Evolutionary conservation across 2,888 invertebrate species (phyloP), one percentile per base, ranked within the genome.

Genomic region (Prosapia bicincta): DNA sequence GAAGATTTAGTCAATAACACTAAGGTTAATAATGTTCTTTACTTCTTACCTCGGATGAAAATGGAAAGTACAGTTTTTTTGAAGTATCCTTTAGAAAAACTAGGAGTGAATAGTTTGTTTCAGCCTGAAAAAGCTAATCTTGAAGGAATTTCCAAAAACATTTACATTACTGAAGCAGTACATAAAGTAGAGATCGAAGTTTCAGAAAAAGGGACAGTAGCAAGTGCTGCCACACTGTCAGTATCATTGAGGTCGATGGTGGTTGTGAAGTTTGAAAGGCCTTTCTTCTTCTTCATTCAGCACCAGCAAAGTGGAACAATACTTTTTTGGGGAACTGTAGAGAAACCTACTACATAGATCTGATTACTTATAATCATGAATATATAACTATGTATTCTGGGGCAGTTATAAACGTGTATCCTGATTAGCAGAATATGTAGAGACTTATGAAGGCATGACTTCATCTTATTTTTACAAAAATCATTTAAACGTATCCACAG

Each of bases 281-380:
- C 94, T 0, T 94, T 93, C 84, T 85, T 91, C 76, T 91, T 93
- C 83, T 91, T 93, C 82, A 92, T 94, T 78, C 87, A 91, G 78
- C 90, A 93, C 82, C 89, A 91, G 79, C 85, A 85, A 26, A 89
- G 91, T 2, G 88, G 89, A 79, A 85, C 91, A 7, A 87, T 92
- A 26, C 87, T 92, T 67, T 94, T 94, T 83, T 92, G 92, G 88
- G 93, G 92, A 0, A 87, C 89, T 28, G 88, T 93, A 68, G 88
- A 88, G 79, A 87, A 87, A 77, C 92, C 92, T 0, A 85, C 85
- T n/a, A n/a, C n/a, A n/a, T n/a, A n/a, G n/a, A n/a, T n/a, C n/a
- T n/a, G n/a, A n/a, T n/a, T n/a, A n/a, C n/a, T n/a, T n/a, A n/a
- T n/a, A n/a, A n/a, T n/a, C n/a, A n/a, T n/a, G n/a, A n/a, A n/a